Conservation (phyloP, 2,888 invertebrate species). For the Brachyptera risi region DNA sequence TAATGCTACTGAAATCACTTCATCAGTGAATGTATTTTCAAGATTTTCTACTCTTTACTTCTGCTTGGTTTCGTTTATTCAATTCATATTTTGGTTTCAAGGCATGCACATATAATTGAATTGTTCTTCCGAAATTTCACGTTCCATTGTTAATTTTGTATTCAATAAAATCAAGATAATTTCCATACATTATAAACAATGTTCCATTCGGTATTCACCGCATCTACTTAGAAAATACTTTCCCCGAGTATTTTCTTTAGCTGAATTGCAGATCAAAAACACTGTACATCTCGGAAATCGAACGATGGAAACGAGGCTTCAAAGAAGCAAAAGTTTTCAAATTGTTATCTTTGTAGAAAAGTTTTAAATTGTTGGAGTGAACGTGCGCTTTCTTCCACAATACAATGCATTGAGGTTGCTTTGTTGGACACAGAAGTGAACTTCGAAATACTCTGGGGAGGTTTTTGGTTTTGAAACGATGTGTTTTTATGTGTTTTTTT, state of each 20-base stretch:
- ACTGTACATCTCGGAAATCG: not conserved
- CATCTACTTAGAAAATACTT: not conserved
- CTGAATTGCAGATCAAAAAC: constrained; percentile 8
- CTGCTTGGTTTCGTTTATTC: too few relatives aligned
- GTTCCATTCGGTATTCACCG: not conserved
- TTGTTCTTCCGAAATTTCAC: not conserved
- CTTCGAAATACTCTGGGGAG: constrained; percentile 15
- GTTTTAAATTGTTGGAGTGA: constrained; percentile 18
- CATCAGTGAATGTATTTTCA: too few relatives aligned
- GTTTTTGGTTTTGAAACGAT: constrained; percentile 12
- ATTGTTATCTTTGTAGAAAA: constrained; percentile 17
- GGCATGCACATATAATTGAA: too few relatives aligned
- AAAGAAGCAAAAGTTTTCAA: constrained; percentile 20
- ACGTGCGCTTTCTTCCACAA: constrained; percentile 13
- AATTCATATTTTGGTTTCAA: too few relatives aligned
- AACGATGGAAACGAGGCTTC: not conserved
- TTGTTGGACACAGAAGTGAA: constrained; percentile 12
- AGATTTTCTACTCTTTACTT: too few relatives aligned
- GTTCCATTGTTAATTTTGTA: not conserved
- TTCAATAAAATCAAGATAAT: constrained; percentile 1
- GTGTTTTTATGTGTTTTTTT: constrained; percentile 16
- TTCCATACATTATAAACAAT: not conserved
- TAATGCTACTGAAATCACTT: too few relatives aligned
- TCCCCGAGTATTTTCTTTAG: not conserved
- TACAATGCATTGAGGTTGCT: constrained; percentile 18